Evolutionary conservation across 2,888 invertebrate species (phyloP), one percentile per base, ranked within the genome.

Genomic region (Melinaea menophilus): DNA sequence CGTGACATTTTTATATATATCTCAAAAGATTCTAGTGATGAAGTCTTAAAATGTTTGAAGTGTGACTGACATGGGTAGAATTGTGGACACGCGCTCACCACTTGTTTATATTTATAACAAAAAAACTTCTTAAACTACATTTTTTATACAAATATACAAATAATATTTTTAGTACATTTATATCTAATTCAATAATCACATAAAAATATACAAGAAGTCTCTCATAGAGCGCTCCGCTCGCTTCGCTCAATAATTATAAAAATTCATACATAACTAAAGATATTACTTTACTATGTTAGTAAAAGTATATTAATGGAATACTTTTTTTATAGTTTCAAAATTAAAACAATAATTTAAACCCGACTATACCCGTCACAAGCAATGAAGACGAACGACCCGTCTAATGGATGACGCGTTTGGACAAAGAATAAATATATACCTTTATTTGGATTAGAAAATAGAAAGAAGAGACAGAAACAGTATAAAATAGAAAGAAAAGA

Each of bases 321-420:
- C n/a, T 22, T 22, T 22, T 22, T 22, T 22, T 22, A 22, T 22
- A 1, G 22, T 4, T 48, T 55, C 12, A 9, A 46, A 55, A 56
- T 45, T 61, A 31, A 54, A 79, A 81, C 78, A 81, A 75, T 77
- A 79, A 79, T 82, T 83, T 82, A 79, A 81, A 80, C 79, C 76
- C 72, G 86, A 84, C 84, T 83, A 84, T 82, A 82, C 82, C 84
- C 81, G 86, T 85, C 88, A 86, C 81, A 83, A 80, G 80, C 84
- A 87, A 88, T 88, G 88, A 88, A 89, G 88, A 89, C 76, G 86
- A 85, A 88, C 85, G 88, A 88, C 79, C 81, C 85, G 73, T 68
- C 80, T 87, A 88, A 88, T 87, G 84, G 88, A 88, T 79, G 84
- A 79, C 80, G 79, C 72, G 73, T 65, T 71, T 58, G 58, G 45